A percentile compares a stretch with the other conserved stretches of the same genome.
Conservation (phyloP, 2,888 invertebrate species). For the Noctua janthe region DNA sequence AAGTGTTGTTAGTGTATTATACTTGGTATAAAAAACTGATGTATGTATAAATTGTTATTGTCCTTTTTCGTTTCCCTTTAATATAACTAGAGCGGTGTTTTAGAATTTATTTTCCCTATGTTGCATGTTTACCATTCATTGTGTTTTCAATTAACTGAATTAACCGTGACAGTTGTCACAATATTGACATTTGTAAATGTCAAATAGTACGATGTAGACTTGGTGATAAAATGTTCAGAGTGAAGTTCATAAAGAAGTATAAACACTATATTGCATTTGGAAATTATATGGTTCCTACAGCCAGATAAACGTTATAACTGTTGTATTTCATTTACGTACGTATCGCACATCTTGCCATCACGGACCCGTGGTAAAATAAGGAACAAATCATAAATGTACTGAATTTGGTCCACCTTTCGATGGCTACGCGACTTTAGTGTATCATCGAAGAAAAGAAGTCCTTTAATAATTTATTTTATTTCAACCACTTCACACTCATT, state of each 20-base stretch:
- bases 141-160: not conserved
- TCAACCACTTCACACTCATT: constrained; percentile 3
- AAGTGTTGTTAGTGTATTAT: constrained; percentile 14
- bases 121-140: not conserved
- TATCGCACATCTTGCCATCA: not conserved
- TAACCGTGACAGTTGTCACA: not conserved
- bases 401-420: not conserved
- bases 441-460: not conserved
- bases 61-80: constrained; percentile 4
- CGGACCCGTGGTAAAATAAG: constrained; percentile 8
- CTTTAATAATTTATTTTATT: not conserved
- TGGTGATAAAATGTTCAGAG: constrained; percentile 3
- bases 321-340: not conserved
- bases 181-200: constrained; percentile 15
- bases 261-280: not conserved
- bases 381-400: not conserved
- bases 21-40: not conserved
- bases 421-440: not conserved
- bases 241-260: not conserved
- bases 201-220: constrained; percentile 1
- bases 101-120: constrained; percentile 10
- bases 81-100: not conserved
- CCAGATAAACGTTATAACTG: too few relatives aligned
- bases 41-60: not conserved
- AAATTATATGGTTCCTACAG: not conserved